Evolutionary conservation across 2,797 vertebrate genomes (phyloP).

Genomic region (Gobionotothen gibberifrons): DNA sequence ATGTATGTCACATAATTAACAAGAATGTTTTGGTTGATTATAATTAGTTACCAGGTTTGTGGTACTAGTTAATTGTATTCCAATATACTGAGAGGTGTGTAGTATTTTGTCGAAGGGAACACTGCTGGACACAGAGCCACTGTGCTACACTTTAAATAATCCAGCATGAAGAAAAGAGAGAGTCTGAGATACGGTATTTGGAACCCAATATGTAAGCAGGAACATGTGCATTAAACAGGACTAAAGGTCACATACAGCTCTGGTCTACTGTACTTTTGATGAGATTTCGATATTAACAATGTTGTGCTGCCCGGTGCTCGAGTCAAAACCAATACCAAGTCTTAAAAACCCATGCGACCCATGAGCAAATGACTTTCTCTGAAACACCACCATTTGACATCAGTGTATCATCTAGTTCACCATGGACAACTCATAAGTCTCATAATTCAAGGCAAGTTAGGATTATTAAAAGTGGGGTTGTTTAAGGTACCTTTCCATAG

Average conservation of each 20-base stretch:
- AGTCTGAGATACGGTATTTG: background rate
- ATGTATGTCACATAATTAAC: too few species aligned
- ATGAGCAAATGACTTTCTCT: background rate
- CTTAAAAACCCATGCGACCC: too few species aligned
- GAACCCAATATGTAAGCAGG: background rate
- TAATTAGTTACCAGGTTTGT: background rate
- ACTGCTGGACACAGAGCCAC: too few species aligned
- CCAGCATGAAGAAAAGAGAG: too few species aligned
- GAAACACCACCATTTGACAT: background rate
- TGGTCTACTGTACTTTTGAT: background rate
- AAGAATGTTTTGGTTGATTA: background rate
- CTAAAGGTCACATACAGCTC: background rate
- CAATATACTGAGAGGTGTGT: too few species aligned
- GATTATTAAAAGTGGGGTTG: too few species aligned
- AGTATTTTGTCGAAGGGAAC: too few species aligned
- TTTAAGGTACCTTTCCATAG: too few species aligned
- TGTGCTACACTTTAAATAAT: too few species aligned
- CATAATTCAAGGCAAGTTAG: too few species aligned
- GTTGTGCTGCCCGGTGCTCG: background rate
- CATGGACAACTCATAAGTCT: too few species aligned
- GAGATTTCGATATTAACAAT: background rate
- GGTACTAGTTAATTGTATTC: background rate
- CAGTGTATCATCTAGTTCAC: background rate
- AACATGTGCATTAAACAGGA: background rate
- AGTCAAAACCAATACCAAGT: too few species aligned